Conservation (phyloP, 2,797 vertebrate species). For the Rallus crepitans region DNA sequence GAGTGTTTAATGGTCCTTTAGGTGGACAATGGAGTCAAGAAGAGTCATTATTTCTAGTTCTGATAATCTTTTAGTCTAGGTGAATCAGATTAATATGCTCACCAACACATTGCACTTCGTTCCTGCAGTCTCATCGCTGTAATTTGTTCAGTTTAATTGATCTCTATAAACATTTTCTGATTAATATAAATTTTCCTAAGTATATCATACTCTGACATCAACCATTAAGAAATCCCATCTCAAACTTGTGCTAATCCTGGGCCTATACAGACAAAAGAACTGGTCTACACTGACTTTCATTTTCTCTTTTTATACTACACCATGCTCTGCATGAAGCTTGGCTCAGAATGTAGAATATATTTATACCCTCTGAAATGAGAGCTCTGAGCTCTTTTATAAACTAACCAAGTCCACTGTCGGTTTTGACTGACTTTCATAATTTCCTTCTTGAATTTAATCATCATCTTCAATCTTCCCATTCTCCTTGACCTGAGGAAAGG, state of each 20-base stretch:
- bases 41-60: not conserved
- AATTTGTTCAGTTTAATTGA: not conserved
- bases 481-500: slow-evolving; percentile 14
- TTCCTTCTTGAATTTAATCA: not conserved
- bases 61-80: not conserved
- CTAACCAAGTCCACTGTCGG: not conserved
- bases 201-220: not conserved
- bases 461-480: not conserved
- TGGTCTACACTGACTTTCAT: not conserved
- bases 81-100: not conserved
- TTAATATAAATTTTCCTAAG: not conserved
- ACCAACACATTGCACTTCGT: not conserved
- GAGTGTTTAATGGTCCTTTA: not conserved
- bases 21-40: not conserved
- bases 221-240: not conserved
- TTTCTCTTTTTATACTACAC: not conserved
- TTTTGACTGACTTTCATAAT: not conserved
- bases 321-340: not conserved
- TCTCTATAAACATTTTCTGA: not conserved
- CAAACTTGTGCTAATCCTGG: not conserved
- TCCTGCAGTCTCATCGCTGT: not conserved
- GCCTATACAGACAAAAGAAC: not conserved
- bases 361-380: not conserved
- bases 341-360: not conserved
- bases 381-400: not conserved